Evolutionary conservation across 2,888 invertebrate genomes (phyloP).

Genomic region (Tenthredo mesomela): DNA sequence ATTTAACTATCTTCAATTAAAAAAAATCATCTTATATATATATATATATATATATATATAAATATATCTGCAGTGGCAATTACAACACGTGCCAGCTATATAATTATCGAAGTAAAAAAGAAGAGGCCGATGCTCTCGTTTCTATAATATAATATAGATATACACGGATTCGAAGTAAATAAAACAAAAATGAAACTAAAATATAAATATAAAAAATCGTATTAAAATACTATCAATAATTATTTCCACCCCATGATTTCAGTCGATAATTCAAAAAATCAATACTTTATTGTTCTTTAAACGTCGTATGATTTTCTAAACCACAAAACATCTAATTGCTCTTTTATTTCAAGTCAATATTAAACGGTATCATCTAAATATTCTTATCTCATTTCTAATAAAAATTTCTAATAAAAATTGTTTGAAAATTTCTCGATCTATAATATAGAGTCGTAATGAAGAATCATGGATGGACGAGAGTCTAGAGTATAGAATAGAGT

Average conservation of each 20-base stretch:
- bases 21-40: not conserved
- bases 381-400: too few relatives aligned
- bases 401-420: too few relatives aligned
- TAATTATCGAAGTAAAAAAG: not conserved
- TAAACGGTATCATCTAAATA: too few relatives aligned
- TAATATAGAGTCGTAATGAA: too few relatives aligned
- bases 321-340: too few relatives aligned
- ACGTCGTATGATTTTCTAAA: too few relatives aligned
- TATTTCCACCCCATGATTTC: too few relatives aligned
- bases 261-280: too few relatives aligned
- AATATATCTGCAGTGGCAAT: too few relatives aligned
- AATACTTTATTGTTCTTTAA: too few relatives aligned
- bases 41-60: not conserved
- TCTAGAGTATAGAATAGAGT: not conserved
- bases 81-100: not conserved
- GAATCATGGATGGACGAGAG: not conserved
- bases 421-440: not conserved
- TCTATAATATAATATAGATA: not conserved
- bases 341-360: too few relatives aligned
- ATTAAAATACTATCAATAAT: not conserved
- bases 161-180: not conserved
- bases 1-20: constrained; percentile 38
- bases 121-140: not conserved
- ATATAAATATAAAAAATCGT: not conserved
- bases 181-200: not conserved